Conservation (phyloP, 2,888 invertebrate genomes). For the Habroteleia sp. region DNA sequence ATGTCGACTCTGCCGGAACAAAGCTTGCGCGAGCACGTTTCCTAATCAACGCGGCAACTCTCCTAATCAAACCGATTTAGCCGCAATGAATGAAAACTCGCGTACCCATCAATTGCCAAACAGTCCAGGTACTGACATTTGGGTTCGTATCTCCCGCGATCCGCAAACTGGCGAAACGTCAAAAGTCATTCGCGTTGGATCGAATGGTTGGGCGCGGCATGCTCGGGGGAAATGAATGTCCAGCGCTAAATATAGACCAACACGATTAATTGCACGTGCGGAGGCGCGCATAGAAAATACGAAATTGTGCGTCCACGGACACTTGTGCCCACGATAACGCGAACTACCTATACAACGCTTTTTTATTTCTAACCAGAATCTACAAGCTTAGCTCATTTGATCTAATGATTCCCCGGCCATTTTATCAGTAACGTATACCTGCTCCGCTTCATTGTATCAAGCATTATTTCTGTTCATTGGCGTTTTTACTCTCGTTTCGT, state of each 20-base stretch:
- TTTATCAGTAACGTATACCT: constrained; percentile 23
- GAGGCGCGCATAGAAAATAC: constrained; percentile 53
- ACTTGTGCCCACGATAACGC: constrained; percentile 52
- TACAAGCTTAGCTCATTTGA: constrained; percentile 33
- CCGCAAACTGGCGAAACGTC: constrained; percentile 51
- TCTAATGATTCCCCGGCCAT: constrained; percentile 40
- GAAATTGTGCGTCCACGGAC: constrained; percentile 41
- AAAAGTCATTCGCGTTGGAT: constrained; percentile 50
- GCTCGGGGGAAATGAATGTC: constrained; percentile 50
- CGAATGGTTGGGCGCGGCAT: constrained; percentile 32
- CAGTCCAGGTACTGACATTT: constrained; percentile 28
- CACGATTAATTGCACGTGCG: constrained; percentile 49
- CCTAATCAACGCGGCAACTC: constrained; percentile 41
- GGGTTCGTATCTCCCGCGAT: constrained; percentile 29
- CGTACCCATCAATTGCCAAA: constrained; percentile 42
- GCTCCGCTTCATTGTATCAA: constrained; percentile 9
- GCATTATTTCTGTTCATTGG: constrained; percentile 5
- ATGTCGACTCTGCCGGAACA: constrained; percentile 18
- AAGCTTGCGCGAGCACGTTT: constrained; percentile 14
- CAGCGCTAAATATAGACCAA: constrained; percentile 50
- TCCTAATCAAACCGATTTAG: constrained; percentile 45
- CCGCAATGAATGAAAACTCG: constrained; percentile 36
- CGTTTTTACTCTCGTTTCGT: constrained; percentile 5
- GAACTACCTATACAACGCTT: constrained; percentile 7
- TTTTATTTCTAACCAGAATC: constrained; percentile 13